Percentiles rank a stretch among this genome's conserved stretches.
These are phyloP conservation scores for Calonectris borealis DNA, from an alignment of 2,113 vertebrate genomes.

Conservation along the genomic window DNA sequence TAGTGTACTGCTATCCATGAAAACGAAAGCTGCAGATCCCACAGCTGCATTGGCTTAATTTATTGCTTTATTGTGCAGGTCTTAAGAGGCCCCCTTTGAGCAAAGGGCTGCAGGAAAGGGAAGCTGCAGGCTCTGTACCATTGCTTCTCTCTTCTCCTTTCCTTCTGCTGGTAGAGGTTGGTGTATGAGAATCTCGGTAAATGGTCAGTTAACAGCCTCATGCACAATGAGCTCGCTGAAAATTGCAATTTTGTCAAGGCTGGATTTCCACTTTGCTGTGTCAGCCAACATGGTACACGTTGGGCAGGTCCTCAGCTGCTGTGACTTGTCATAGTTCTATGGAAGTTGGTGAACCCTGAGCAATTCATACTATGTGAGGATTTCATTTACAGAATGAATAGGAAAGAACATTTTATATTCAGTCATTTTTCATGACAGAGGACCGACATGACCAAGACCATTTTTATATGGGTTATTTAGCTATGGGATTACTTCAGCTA, in stretches of 20 bases:
- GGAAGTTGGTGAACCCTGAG: neutral
- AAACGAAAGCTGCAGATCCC: neutral
- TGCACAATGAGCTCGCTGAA: neutral
- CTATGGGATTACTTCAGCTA: neutral
- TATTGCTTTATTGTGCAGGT: neutral
- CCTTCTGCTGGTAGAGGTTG: neutral
- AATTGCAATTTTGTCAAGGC: neutral
- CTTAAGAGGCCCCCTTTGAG: neutral
- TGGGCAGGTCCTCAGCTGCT: neutral
- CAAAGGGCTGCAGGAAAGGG: neutral
- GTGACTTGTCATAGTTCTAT: neutral
- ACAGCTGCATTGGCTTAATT: neutral
- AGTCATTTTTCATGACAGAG: neutral
- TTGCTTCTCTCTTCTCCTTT: neutral
- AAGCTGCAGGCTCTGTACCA: neutral
- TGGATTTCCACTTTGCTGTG: neutral
- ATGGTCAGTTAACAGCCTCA: neutral
- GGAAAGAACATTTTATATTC: neutral
- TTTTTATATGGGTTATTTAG: neutral
- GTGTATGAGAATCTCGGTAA: neutral
- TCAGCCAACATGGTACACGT: neutral
- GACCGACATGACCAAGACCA: neutral
- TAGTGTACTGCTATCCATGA: rapidly evolving
- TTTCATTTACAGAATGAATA: neutral
- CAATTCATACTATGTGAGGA: neutral